Base-by-base conservation (phyloP, 1,140 invertebrate genomes). In the Diorhabda sublineata region DNA sequence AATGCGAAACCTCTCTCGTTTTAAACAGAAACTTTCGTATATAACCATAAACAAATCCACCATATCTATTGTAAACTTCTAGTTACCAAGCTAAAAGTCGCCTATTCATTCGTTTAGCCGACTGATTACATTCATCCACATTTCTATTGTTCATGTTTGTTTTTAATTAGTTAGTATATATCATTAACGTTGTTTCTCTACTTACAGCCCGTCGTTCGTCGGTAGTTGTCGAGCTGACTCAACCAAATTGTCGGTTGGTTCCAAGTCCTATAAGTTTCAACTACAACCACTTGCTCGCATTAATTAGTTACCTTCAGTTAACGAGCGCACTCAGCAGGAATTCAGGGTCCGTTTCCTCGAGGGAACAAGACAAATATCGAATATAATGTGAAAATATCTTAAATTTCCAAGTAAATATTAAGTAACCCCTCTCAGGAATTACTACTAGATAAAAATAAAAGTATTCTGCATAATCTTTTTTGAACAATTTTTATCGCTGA, bases 271-370 rank as follows among this genome's bases (percentile, higher is more conserved):
- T 52, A 52, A 52, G 47, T 52, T 52, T 52, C 47, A n/a, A 52
- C 47, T 52, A 52, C 47, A 52, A 52, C n/a, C 47, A 52, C 47
- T 52, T 52, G 47, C 47, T 52, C n/a, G 47, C 47, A 52, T 52
- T 52, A 52, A 52, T 52, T 52, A 52, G 47, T 52, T 52, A 52
- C 47, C 47, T 52, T 52, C 47, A n/a, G 47, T 52, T 52, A 52
- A 52, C 47, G n/a, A 52, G 47, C 47, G n/a, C 6, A 52, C 6
- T 52, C 47, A 52, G 47, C 47, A 52, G n/a, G 47, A 52, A 52
- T 52, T 52, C n/a, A 2, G 47, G 47, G 47, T 52, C 6, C 47
- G 2, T 52, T 3, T 52, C 6, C 47, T 52, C 26, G 26, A 26
- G 26, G 26, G 26, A 26, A 26, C 26, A 26, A 26, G 26, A 26